Conservation (phyloP, 2,797 vertebrate genomes). For the Gymnocypris eckloni region DNA sequence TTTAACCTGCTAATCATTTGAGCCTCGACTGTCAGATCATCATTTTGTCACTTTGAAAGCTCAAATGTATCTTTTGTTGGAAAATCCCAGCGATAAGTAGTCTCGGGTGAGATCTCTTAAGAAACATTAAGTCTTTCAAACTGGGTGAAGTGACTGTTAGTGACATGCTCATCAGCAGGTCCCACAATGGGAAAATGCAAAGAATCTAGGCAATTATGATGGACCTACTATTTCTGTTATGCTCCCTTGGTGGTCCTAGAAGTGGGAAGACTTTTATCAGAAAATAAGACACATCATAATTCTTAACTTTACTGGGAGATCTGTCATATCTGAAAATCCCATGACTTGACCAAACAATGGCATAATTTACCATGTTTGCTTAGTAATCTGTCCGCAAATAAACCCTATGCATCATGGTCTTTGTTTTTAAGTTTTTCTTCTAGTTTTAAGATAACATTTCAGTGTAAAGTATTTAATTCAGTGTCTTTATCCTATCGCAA, state of each 20-base stretch:
- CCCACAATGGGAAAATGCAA: neutral
- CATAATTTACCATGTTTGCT: neutral
- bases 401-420: neutral
- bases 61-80: slow-evolving; percentile 1
- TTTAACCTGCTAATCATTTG: slow-evolving; percentile 44
- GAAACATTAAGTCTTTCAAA: slow-evolving; percentile 4
- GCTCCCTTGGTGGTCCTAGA: too few relatives aligned
- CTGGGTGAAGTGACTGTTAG: neutral
- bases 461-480: neutral
- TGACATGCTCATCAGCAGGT: neutral
- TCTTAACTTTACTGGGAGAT: neutral
- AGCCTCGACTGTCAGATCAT: neutral
- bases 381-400: neutral
- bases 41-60: slow-evolving; percentile 36
- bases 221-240: too few relatives aligned
- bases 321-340: neutral
- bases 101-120: neutral
- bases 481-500: neutral
- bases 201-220: neutral
- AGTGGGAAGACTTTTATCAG: neutral
- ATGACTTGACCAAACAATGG: neutral
- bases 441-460: neutral
- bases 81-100: neutral
- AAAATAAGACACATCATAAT: neutral
- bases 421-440: neutral